These are phyloP conservation scores for Sibirionetta formosa DNA, from an alignment of 2,797 vertebrate genomes.

Conservation along the genomic window DNA sequence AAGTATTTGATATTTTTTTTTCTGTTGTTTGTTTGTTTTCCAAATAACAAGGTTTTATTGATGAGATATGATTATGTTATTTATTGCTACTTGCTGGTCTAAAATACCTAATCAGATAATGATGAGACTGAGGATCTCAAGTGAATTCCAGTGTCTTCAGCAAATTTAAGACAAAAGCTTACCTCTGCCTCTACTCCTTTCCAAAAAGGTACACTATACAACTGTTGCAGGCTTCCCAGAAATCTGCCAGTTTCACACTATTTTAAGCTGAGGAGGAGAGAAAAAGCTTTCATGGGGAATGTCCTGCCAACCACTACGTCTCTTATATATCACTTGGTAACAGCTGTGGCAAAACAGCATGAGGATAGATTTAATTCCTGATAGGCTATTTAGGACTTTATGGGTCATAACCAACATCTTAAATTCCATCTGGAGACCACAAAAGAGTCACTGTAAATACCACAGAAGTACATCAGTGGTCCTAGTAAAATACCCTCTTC, in stretches of 20 bases:
- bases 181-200: background rate
- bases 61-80: background rate
- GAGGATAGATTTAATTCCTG: slow-evolving; percentile 13
- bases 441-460: background rate
- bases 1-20: background rate
- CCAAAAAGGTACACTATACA: background rate
- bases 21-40: no score
- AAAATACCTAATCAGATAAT: background rate
- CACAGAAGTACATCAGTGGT: background rate
- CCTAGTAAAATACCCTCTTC: background rate
- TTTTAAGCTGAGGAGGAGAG: background rate
- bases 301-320: background rate
- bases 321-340: background rate
- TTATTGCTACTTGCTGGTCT: background rate
- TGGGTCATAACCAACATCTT: slow-evolving; percentile 18
- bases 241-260: background rate
- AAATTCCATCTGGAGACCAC: slow-evolving; percentile 15
- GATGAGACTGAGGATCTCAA: background rate
- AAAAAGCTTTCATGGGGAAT: background rate
- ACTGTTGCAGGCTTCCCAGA: background rate
- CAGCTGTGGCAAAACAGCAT: background rate
- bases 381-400: slow-evolving; percentile 10
- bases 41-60: background rate
- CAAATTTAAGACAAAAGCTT: background rate
- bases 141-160: background rate